Evolutionary conservation across 2,888 invertebrate genomes (phyloP), one percentile per base, ranked within the genome.

Genomic region (Cephus runcator): DNA sequence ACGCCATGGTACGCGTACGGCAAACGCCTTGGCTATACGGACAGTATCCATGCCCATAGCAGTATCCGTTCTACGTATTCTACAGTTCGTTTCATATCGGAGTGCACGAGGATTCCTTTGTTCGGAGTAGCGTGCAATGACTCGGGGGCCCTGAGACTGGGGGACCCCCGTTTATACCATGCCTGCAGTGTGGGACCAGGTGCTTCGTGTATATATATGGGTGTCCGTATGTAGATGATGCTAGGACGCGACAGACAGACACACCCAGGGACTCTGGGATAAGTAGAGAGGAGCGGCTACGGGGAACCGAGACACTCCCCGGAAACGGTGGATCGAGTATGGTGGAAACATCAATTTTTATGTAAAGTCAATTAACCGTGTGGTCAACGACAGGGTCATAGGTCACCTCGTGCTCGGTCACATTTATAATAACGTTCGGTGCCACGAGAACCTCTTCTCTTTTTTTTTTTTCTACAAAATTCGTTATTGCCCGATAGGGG

Each of bases 231-330:
- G 23, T 56, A 56, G 23, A 56, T 56, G 23, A 56, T 23, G 56
- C 9, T 9, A 56, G 23, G 56, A 23, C 56, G 56, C 35, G 35
- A 35, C 35, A 35, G 35, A 40, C 40, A 40, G 56, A 23, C 56
- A 56, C 56, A 56, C 56, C 56, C 23, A 69, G 68, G 40, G 35
- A 69, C 30, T n/a, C 33, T 23, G 36, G 69, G 35, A 76, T 56
- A 73, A 34, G 69, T 69, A 30, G 33, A 33, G 75, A 75, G 35
- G 68, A 71, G 69, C 71, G 75, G 31, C 73, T 34, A 77, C 75
- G 77, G 77, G 35, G 36, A 83, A 80, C 81, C 79, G 80, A 82
- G 80, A 82, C 78, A 82, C 81, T 82, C 77, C 75, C 80, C 78
- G 81, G 81, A 84, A 84, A 56, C 56, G 56, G 23, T 56, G 56